These are phyloP conservation scores for Tribolium castaneum DNA, from an alignment of 1,140 invertebrate genomes.

Conservation along the genomic window DNA sequence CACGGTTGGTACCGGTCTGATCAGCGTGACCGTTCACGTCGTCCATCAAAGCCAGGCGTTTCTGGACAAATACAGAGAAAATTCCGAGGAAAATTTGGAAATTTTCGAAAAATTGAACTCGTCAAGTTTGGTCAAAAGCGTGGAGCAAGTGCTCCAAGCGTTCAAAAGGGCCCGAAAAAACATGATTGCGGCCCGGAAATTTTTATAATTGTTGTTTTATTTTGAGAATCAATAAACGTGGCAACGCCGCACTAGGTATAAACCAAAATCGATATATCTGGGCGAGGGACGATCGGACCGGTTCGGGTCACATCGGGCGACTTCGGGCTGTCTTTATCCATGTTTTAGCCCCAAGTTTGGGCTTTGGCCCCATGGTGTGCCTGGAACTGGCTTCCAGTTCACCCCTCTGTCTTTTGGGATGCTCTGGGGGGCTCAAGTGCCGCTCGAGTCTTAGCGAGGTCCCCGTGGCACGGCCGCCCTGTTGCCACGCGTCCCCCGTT, in stretches of 20 bases:
- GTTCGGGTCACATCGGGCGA: neutral
- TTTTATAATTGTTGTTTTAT: slow-evolving; percentile 38
- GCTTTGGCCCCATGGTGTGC: neutral
- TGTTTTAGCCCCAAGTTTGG: neutral
- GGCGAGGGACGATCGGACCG: neutral
- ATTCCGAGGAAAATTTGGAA: slow-evolving; percentile 25
- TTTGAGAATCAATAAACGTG: slow-evolving; percentile 21
- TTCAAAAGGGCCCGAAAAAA: slow-evolving; percentile 58
- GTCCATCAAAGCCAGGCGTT: slow-evolving; percentile 59
- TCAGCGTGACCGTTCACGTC: slow-evolving; percentile 53
- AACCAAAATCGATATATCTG: slow-evolving; percentile 16
- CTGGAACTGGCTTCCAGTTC: too few species aligned
- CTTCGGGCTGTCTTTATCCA: neutral
- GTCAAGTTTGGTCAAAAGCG: slow-evolving; percentile 57
- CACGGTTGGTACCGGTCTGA: slow-evolving; percentile 53
- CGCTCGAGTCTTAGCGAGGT: neutral
- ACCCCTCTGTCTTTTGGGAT: too few species aligned
- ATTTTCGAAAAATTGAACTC: slow-evolving; percentile 55
- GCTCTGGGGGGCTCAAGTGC: too few species aligned
- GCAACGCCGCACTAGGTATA: slow-evolving; percentile 11
- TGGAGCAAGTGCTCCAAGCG: slow-evolving; percentile 58
- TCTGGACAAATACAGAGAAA: slow-evolving; percentile 22
- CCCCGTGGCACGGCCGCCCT: neutral
- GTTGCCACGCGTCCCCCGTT: neutral
- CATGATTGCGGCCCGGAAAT: slow-evolving; percentile 56